phyloP scores from a whole-genome alignment of 64 coral and sea anemone species.

The Cladopsammia gracilis region DNA sequence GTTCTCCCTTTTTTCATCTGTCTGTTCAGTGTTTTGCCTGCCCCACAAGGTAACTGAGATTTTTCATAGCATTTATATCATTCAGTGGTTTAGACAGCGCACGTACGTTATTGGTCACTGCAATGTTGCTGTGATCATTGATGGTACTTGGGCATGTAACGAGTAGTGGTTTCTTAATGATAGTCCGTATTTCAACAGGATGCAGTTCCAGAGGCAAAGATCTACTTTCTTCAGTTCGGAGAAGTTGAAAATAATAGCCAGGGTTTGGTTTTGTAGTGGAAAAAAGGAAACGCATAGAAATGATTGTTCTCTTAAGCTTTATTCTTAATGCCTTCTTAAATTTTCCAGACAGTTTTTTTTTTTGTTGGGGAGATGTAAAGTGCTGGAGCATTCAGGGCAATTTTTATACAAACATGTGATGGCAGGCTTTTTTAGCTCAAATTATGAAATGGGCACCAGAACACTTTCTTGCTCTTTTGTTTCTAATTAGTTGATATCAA shows the following conservation, averaged over 20 bases:
- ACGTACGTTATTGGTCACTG: neutral
- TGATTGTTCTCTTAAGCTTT: too few species aligned
- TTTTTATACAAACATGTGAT: too few species aligned
- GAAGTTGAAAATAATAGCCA: neutral
- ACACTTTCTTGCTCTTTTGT: too few species aligned
- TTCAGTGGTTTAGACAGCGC: slow-evolving; percentile 12
- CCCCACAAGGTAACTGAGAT: slow-evolving; percentile 90
- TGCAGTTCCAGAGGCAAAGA: neutral
- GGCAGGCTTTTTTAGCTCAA: too few species aligned
- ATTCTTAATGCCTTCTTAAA: too few species aligned
- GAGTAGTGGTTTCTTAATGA: neutral
- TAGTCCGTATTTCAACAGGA: neutral
- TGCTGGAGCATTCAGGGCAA: too few species aligned
- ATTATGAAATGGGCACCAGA: too few species aligned
- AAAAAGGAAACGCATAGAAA: neutral
- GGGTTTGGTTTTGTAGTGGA: neutral
- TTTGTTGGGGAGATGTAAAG: too few species aligned
- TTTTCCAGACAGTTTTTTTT: too few species aligned
- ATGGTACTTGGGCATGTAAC: neutral
- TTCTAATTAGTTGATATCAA: too few species aligned
- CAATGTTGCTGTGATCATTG: neutral
- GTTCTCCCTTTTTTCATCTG: slow-evolving; percentile 85
- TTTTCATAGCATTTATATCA: slow-evolving; percentile 64
- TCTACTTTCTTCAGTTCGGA: neutral
- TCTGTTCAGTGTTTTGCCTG: slow-evolving; percentile 86